Percentiles rank a stretch among this genome's conserved stretches.
phyloP scores from a whole-genome alignment of 2,888 invertebrate genomes.

The Hermaeophaga mercurialis region DNA sequence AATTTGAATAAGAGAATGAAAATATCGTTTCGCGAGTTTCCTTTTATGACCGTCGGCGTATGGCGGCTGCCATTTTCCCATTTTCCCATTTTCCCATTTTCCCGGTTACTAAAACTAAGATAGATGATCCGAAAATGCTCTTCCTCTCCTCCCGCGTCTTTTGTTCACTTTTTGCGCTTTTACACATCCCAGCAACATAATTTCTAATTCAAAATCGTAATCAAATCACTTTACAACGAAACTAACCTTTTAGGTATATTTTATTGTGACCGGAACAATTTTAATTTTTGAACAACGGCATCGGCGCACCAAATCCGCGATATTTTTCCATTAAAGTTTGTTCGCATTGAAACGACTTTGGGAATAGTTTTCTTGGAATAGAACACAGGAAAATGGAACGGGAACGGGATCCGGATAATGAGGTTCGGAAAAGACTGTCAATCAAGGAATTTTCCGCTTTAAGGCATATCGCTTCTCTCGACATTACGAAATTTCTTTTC shows the following conservation, averaged over 20 bases:
- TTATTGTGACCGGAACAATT: conserved; percentile 1
- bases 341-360: conserved; percentile 21
- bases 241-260: too few species aligned
- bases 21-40: not conserved
- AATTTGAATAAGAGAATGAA: not conserved
- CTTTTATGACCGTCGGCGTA: not conserved
- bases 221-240: too few species aligned
- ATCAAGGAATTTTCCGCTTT: conserved; percentile 21
- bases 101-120: not conserved
- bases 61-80: not conserved
- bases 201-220: too few species aligned
- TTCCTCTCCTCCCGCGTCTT: too few species aligned
- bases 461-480: conserved; percentile 6
- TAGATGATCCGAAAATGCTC: too few species aligned
- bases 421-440: conserved; percentile 26
- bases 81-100: not conserved
- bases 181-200: too few species aligned
- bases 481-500: conserved; percentile 8
- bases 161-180: too few species aligned
- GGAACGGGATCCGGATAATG: conserved; percentile 25
- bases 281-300: conserved; percentile 14
- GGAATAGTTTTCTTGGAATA: conserved; percentile 23
- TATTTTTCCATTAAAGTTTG: conserved; percentile 25
- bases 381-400: conserved; percentile 23
- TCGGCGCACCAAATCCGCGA: not conserved